A percentile compares a stretch with the other conserved stretches of the same genome.
These are phyloP conservation scores for Mus spicilegus DNA, from an alignment of 2,113 vertebrate genomes.

Conservation along the genomic window DNA sequence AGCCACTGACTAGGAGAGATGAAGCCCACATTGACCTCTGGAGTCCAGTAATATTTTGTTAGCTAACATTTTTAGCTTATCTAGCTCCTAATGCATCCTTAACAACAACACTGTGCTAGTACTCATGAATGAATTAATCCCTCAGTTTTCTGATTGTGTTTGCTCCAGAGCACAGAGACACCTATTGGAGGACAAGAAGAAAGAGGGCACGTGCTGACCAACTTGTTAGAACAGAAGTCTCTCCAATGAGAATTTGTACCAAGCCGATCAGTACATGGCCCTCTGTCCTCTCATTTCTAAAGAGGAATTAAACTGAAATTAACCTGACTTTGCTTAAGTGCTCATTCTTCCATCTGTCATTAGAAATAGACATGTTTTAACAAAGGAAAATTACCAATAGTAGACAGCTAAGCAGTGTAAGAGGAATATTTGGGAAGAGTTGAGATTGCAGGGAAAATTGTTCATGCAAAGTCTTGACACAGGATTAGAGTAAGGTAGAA, in stretches of 20 bases:
- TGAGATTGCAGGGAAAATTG: background rate
- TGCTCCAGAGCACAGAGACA: background rate
- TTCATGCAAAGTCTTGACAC: background rate
- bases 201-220: background rate
- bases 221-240: background rate
- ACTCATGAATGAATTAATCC: slow-evolving; percentile 14
- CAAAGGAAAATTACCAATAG: background rate
- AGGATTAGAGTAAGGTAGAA: background rate
- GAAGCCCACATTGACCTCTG: slow-evolving; percentile 26
- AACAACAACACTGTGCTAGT: slow-evolving; percentile 25
- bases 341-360: slow-evolving; percentile 31
- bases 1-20: slow-evolving; percentile 13
- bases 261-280: background rate
- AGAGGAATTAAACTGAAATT: slow-evolving; percentile 31
- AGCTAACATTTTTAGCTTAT: slow-evolving; percentile 56
- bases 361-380: background rate
- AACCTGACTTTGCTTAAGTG: background rate
- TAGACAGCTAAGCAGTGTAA: slow-evolving; percentile 10
- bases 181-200: background rate
- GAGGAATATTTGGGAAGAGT: background rate
- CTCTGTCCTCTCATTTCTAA: slow-evolving; percentile 15
- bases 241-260: background rate
- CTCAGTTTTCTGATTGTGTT: slow-evolving; percentile 24
- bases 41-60: slow-evolving; percentile 47
- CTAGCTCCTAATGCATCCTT: slow-evolving; percentile 6